These are phyloP conservation scores for Acholoe squamosa DNA, from an alignment of 2,888 invertebrate species.

Conservation along the genomic window DNA sequence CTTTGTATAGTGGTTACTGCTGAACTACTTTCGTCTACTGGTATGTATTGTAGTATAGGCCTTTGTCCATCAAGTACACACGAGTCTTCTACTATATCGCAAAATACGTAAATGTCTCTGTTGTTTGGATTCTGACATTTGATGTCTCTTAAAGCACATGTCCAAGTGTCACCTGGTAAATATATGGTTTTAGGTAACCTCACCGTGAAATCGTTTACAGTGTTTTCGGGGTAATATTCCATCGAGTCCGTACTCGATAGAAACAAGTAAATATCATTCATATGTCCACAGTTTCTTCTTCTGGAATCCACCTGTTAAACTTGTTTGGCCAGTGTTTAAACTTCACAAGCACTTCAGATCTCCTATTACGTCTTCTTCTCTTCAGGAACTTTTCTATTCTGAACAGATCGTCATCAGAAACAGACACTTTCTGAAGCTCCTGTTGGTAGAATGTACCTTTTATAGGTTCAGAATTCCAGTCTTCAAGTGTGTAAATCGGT, in stretches of 20 bases:
- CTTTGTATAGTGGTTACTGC: not conserved
- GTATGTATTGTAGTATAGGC: not conserved
- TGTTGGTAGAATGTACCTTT: conserved; percentile 60
- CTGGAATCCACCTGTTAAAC: conserved; percentile 36
- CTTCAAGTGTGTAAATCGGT: not conserved
- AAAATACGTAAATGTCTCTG: not conserved
- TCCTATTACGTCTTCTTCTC: not conserved
- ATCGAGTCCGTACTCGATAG: not conserved
- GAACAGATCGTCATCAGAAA: not conserved
- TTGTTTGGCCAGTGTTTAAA: conserved; percentile 17
- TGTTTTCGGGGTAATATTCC: not conserved
- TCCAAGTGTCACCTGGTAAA: conserved; percentile 6
- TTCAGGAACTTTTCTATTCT: conserved; percentile 40
- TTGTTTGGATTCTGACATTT: no score
- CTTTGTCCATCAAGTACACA: not conserved
- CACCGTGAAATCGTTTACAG: not conserved
- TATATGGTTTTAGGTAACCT: not conserved
- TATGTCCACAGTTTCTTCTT: not conserved
- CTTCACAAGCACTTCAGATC: conserved; percentile 1
- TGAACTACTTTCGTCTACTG: not conserved
- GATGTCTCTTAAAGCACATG: not conserved
- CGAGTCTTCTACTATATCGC: not conserved
- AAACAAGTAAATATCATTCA: conserved; percentile 21
- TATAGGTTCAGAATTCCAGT: conserved; percentile 32
- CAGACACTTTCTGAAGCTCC: conserved; percentile 7